Evolutionary conservation across 2,888 invertebrate genomes (phyloP), one percentile per base, ranked within the genome.

Genomic region (Trichogramma evanescens): DNA sequence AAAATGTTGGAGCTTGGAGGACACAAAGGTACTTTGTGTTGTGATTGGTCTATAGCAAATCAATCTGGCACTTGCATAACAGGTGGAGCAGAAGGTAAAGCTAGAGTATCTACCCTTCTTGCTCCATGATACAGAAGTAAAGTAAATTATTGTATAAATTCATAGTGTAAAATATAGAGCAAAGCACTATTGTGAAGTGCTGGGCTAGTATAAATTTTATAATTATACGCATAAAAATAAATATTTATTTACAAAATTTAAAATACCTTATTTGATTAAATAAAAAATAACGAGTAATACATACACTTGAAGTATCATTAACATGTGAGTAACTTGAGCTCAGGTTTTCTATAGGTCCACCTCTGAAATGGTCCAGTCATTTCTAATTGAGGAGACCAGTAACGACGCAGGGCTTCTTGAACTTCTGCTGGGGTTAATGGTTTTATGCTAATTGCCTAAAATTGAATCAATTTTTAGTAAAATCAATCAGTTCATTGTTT

Each of bases 361-460:
- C 76, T 69, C 59, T 74, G 69, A 64, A 78, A 78, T 8, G 77
- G 77, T 13, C 77, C 77, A 7, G 73, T 71, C 63, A 74, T 71
- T 55, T 76, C 86, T 46, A 81, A 80, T 70, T 82, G 83, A 0
- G 87, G 85, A 44, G 82, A 82, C 74, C 82, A 84, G 72, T 86
- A 88, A 64, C 94, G 82, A 56, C 93, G 80, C 69, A 94, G 81
- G 0, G 89, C 93, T 79, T 94, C 94, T 65, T 87, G 84, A 50
- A 94, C 88, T 80, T 94, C 93, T 8, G 85, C 83, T 0, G 91
- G 89, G 38, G 87, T 88, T 58, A 94, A 86, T 0, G 89, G 84
- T 45, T 85, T 82, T 48, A 86, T 88, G 41, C 86, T 85, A 70
- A 72, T 64, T 56, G 71, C 69, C 78, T 76, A 63, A 59, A 41